A percentile compares a stretch with the other conserved stretches of the same genome.
Evolutionary conservation across 2,888 invertebrate species (phyloP).

Genomic region (Isoperla grammatica): DNA sequence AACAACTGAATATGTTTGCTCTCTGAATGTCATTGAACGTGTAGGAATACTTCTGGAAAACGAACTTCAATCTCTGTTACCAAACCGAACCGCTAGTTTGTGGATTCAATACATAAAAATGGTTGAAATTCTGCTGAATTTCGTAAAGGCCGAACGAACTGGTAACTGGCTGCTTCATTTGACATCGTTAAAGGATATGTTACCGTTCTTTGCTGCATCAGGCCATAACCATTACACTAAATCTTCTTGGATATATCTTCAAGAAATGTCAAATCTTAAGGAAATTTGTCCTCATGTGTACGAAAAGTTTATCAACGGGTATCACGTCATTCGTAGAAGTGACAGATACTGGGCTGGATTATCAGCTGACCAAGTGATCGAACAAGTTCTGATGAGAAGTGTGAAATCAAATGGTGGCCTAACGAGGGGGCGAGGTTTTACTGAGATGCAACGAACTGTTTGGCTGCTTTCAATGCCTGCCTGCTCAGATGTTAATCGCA

Average conservation of each 20-base stretch:
- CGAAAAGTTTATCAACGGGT: slow-evolving; percentile 4
- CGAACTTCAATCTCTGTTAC: too few relatives aligned
- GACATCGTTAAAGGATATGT: neutral
- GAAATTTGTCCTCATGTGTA: neutral
- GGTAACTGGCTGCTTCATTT: slow-evolving; percentile 14
- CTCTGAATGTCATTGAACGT: too few relatives aligned
- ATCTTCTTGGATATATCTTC: slow-evolving; percentile 10
- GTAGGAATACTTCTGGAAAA: too few relatives aligned
- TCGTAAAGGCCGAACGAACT: slow-evolving; percentile 17
- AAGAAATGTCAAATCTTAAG: slow-evolving; percentile 9
- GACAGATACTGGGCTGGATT: slow-evolving; percentile 20
- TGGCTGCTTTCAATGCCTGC: slow-evolving; percentile 35
- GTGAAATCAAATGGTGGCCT: slow-evolving; percentile 18
- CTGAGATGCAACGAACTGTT: slow-evolving; percentile 18
- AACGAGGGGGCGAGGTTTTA: slow-evolving; percentile 17
- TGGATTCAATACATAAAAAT: too few relatives aligned
- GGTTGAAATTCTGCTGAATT: neutral
- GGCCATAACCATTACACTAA: slow-evolving; percentile 14
- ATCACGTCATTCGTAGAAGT: slow-evolving; percentile 10
- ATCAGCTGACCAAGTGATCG: slow-evolving; percentile 18
- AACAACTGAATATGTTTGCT: too few relatives aligned
- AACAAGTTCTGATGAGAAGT: slow-evolving; percentile 9
- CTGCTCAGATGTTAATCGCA: slow-evolving; percentile 29
- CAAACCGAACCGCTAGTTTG: neutral
- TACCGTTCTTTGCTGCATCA: slow-evolving; percentile 16